These are phyloP conservation scores for Xestia ashworthii DNA, from an alignment of 2,888 invertebrate species.

Conservation along the genomic window DNA sequence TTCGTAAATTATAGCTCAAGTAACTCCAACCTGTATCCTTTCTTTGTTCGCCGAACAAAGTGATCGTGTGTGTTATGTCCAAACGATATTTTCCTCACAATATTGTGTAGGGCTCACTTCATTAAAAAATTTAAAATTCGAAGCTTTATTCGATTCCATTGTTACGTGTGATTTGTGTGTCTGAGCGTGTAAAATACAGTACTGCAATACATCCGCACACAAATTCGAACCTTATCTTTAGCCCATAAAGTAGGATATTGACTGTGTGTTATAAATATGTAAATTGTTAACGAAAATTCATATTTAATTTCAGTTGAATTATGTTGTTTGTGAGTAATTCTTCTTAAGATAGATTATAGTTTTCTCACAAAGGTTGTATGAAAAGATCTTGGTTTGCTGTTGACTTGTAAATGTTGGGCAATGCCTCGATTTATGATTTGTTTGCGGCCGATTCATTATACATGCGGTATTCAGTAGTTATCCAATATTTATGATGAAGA, in stretches of 20 bases:
- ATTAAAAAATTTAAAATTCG: conserved; percentile 88
- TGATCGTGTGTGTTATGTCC: conserved; percentile 72
- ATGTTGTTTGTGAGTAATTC: conserved; percentile 76
- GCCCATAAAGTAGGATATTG: conserved; percentile 66
- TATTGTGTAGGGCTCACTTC: conserved; percentile 86
- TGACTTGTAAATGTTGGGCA: conserved; percentile 79
- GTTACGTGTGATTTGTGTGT: conserved; percentile 87
- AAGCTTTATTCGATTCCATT: conserved; percentile 85
- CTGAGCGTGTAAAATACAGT: conserved; percentile 82
- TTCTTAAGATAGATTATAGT: conserved; percentile 74
- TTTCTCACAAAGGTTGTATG: conserved; percentile 54
- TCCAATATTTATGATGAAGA: conserved; percentile 57
- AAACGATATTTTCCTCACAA: conserved; percentile 84
- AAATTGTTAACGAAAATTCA: conserved; percentile 71
- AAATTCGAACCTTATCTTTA: conserved; percentile 71
- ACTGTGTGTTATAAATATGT: conserved; percentile 52
- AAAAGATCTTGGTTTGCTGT: conserved; percentile 46
- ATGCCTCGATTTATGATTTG: conserved; percentile 61
- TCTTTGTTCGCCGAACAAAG: conserved; percentile 52
- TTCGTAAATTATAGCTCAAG: conserved; percentile 34
- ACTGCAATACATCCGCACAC: conserved; percentile 69
- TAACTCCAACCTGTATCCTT: conserved; percentile 39
- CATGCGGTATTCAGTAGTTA: conserved; percentile 51
- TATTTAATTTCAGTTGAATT: conserved; percentile 82
- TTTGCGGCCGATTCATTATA: conserved; percentile 54